Percentiles rank a stretch among this genome's conserved stretches.
Evolutionary conservation across 2,888 invertebrate species (phyloP).

Genomic region (Phengaris arion): DNA sequence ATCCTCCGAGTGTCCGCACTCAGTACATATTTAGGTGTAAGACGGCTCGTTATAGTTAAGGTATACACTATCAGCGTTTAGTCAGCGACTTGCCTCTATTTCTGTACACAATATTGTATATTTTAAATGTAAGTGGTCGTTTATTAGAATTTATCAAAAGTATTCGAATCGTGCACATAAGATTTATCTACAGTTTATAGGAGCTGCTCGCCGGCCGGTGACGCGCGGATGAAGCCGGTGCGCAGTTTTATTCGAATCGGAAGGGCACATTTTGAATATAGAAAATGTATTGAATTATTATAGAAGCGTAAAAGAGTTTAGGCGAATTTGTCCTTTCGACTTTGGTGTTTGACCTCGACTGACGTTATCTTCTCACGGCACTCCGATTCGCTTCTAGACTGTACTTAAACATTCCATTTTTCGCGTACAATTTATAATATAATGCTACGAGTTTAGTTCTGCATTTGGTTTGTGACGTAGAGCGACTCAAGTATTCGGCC

Average conservation of each 20-base stretch:
- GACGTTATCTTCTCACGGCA: slow-evolving; percentile 57
- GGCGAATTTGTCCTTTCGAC: slow-evolving; percentile 21
- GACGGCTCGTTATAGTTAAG: slow-evolving; percentile 68
- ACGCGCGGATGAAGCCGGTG: neutral
- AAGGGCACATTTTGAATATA: slow-evolving; percentile 13
- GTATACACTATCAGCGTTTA: slow-evolving; percentile 59
- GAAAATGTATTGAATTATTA: slow-evolving; percentile 17
- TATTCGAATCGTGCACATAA: slow-evolving; percentile 60
- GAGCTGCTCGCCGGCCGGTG: neutral
- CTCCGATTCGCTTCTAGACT: slow-evolving; percentile 64
- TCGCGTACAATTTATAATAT: slow-evolving; percentile 53
- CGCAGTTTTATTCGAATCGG: neutral
- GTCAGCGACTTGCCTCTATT: slow-evolving; percentile 68
- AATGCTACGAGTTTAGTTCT: slow-evolving; percentile 39
- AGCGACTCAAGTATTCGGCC: slow-evolving; percentile 50
- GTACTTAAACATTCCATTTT: slow-evolving; percentile 78
- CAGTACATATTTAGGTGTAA: slow-evolving; percentile 63
- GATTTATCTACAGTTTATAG: slow-evolving; percentile 57
- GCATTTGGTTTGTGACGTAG: slow-evolving; percentile 32
- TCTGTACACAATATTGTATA: slow-evolving; percentile 66
- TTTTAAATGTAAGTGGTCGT: slow-evolving; percentile 62
- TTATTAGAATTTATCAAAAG: slow-evolving; percentile 50
- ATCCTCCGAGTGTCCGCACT: slow-evolving; percentile 77
- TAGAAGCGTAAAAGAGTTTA: slow-evolving; percentile 1
- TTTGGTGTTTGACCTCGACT: slow-evolving; percentile 61